These are phyloP conservation scores for Drosophila mimica DNA, from an alignment of 2,888 invertebrate species.

Conservation along the genomic window DNA sequence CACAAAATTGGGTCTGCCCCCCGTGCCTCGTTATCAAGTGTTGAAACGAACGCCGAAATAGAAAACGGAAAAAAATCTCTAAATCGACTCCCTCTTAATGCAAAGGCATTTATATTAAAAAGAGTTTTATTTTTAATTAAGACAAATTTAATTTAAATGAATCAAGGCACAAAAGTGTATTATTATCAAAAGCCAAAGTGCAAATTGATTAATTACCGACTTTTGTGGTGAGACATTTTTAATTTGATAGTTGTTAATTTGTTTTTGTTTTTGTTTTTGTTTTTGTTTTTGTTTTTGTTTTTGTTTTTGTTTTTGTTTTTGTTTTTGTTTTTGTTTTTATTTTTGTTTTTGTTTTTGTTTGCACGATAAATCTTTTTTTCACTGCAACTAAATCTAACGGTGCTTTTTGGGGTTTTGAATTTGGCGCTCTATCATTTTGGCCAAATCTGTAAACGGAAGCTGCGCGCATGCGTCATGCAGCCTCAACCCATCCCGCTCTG, in stretches of 20 bases:
- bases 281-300: conserved; percentile 3
- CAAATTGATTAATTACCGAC: conserved; percentile 71
- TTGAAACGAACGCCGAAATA: conserved; percentile 62
- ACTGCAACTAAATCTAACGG: conserved; percentile 55
- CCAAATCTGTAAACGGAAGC: conserved; percentile 73
- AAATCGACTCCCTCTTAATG: conserved; percentile 44
- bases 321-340: neutral
- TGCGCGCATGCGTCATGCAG: conserved; percentile 68
- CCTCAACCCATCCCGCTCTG: conserved; percentile 13
- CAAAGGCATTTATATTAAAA: conserved; percentile 53
- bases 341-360: conserved; percentile 4
- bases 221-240: conserved; percentile 29
- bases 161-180: conserved; percentile 27
- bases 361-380: conserved; percentile 56
- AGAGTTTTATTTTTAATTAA: conserved; percentile 57
- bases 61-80: neutral
- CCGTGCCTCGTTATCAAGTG: conserved; percentile 69
- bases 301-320: conserved; percentile 13
- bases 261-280: neutral
- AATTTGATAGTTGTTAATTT: conserved; percentile 45
- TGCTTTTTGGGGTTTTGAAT: conserved; percentile 45
- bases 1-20: conserved; percentile 55
- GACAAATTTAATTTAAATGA: conserved; percentile 66
- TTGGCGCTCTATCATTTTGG: conserved; percentile 59
- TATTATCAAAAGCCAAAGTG: conserved; percentile 56